These are phyloP conservation scores for Rotaria magnacalcarata DNA, from an alignment of 2,888 invertebrate species.

Conservation along the genomic window DNA sequence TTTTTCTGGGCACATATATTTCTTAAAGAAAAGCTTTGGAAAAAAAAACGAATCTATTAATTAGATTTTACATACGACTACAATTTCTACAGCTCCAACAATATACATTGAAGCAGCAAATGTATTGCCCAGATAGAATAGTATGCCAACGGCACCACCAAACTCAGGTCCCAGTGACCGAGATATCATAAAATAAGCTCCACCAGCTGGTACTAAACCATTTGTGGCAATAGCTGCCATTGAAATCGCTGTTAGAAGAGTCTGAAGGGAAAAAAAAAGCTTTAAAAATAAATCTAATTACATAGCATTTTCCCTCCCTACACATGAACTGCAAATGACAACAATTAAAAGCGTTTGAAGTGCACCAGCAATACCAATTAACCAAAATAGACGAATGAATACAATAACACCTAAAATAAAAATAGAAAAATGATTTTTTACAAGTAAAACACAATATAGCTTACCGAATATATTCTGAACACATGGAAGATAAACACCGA, in stretches of 20 bases:
- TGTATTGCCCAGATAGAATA: conserved; percentile 96
- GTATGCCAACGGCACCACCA: conserved; percentile 95
- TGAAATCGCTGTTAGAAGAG: conserved; percentile 71
- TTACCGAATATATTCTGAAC: conserved; percentile 89
- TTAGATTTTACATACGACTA: conserved; percentile 61
- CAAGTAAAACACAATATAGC: not conserved
- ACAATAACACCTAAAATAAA: conserved; percentile 79
- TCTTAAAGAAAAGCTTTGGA: conserved; percentile 54
- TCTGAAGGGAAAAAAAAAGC: conserved; percentile 48
- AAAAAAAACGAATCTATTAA: not conserved
- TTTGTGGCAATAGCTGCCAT: conserved; percentile 99
- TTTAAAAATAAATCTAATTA: not conserved
- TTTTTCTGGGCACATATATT: conserved; percentile 64
- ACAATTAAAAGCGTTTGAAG: conserved; percentile 64
- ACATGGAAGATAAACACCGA: conserved; percentile 94
- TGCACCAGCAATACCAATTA: conserved; percentile 93
- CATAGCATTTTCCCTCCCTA: not conserved
- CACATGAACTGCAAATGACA: conserved; percentile 61
- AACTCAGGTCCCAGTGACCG: conserved; percentile 87
- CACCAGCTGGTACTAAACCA: conserved; percentile 90
- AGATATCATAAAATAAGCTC: conserved; percentile 99
- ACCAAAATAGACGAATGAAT: conserved; percentile 97
- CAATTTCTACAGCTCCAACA: conserved; percentile 93
- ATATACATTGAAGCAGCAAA: conserved; percentile 98
- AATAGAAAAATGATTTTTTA: not conserved